phyloP scores from a whole-genome alignment of 2,888 invertebrate genomes.

The Drosophila nr. perissopoda region DNA sequence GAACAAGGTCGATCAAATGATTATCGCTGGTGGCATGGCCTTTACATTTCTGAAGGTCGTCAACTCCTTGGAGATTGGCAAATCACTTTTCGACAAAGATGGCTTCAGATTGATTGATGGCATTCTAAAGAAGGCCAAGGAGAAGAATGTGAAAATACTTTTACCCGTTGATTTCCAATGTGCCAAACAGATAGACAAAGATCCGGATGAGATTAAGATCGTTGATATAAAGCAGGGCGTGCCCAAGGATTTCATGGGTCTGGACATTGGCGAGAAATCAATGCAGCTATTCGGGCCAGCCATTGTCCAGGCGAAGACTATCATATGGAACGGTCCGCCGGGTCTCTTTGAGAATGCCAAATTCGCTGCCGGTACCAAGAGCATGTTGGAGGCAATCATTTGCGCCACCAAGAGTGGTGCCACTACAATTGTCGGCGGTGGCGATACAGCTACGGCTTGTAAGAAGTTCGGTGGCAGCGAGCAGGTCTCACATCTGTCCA shows the following conservation, averaged over 20 bases:
- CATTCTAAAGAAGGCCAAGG: constrained; percentile 94
- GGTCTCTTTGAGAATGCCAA: constrained; percentile 99
- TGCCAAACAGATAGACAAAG: constrained; percentile 97
- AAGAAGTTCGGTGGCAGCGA: constrained; percentile 93
- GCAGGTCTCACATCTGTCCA: constrained; percentile 97
- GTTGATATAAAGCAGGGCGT: constrained; percentile 91
- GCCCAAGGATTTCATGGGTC: constrained; percentile 96
- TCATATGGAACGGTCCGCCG: constrained; percentile 99
- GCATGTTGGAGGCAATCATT: constrained; percentile 97
- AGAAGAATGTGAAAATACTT: constrained; percentile 96
- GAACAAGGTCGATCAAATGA: constrained; percentile 99
- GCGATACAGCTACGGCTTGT: constrained; percentile 98
- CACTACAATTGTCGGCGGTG: constrained; percentile 96
- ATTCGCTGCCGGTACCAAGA: constrained; percentile 95
- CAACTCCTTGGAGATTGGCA: constrained; percentile 97
- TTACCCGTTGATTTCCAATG: constrained; percentile 97
- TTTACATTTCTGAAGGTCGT: constrained; percentile 98
- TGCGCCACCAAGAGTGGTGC: constrained; percentile 93
- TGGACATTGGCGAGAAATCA: constrained; percentile 96
- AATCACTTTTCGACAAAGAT: constrained; percentile 96
- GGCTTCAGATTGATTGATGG: constrained; percentile 96
- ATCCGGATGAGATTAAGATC: constrained; percentile 91
- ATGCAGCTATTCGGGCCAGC: constrained; percentile 91
- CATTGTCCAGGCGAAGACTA: constrained; percentile 94
- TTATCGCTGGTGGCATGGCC: constrained; percentile 99